Evolutionary conservation across 2,113 vertebrate species (phyloP).

Genomic region (Dolichotis patagonum): DNA sequence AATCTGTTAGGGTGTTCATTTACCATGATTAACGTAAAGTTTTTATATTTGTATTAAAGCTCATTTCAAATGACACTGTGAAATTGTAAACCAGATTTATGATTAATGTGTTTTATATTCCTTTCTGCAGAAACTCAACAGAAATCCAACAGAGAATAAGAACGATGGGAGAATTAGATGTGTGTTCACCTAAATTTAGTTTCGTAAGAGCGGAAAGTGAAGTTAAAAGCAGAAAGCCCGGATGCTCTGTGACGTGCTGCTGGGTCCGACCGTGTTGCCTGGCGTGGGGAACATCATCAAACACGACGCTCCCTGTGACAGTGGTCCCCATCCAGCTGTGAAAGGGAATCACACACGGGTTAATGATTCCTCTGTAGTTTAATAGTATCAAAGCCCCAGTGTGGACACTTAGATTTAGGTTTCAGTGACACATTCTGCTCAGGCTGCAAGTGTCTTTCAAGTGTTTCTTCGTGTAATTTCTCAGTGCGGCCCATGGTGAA

Average conservation of each 20-base stretch:
- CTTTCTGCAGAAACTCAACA: slow-evolving; percentile 87
- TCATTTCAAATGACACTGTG: slow-evolving; percentile 69
- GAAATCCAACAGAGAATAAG: slow-evolving; percentile 90
- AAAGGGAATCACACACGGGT: slow-evolving; percentile 85
- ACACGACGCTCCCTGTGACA: slow-evolving; percentile 96
- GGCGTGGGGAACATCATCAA: slow-evolving; percentile 99
- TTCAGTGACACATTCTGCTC: neutral
- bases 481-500: rapidly evolving
- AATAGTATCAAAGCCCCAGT: neutral
- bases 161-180: slow-evolving; percentile 90
- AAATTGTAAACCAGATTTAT: slow-evolving; percentile 57
- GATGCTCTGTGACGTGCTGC: slow-evolving; percentile 94
- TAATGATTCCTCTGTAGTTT: neutral
- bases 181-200: slow-evolving; percentile 94
- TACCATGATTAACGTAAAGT: slow-evolving; percentile 24
- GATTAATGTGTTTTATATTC: slow-evolving; percentile 60
- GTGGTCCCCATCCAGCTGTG: slow-evolving; percentile 92
- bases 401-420: neutral
- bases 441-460: neutral
- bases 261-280: slow-evolving; percentile 94
- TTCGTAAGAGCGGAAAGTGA: slow-evolving; percentile 88
- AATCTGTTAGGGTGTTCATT: neutral
- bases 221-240: slow-evolving; percentile 87
- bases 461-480: neutral
- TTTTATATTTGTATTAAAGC: neutral